Evolutionary conservation across 2,888 invertebrate genomes (phyloP), one percentile per base, ranked within the genome.

Genomic region (Furcula furcula): DNA sequence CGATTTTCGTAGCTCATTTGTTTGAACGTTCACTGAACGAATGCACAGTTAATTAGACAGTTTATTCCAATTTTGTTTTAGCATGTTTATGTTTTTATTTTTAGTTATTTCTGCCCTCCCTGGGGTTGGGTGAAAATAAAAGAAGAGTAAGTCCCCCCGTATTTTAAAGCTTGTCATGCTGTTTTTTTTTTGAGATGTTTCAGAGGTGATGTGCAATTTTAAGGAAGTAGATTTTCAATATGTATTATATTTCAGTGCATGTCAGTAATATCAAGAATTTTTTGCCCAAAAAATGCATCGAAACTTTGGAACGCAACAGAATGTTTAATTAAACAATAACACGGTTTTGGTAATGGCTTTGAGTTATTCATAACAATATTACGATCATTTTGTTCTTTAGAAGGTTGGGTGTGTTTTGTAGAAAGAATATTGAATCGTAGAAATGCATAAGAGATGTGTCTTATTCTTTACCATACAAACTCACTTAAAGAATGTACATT

Each of bases 71-170:
- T 65, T 68, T 66, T 64, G 60, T 69, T 69, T 65, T 65, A 75
- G 71, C 66, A 63, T 76, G 68, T 66, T 72, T 69, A 67, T 59
- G 56, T 62, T 60, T 73, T 76, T 76, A 70, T 76, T 86, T 85
- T 84, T 85, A 83, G 85, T 86, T 88, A 69, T 80, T 87, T 79
- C 81, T 69, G 65, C 69, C 80, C 76, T 72, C 65, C 65, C 73
- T 67, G 75, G 77, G 80, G 64, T 74, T 79, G 69, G 79, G 79
- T 80, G 80, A 68, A 73, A 81, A 68, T 77, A 78, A 79, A 63
- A 46, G 42, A 63, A 80, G 74, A 79, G 87, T 88, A 87, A 88
- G 87, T 87, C 67, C 57, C n/a, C 55, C 61, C 63, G 65, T 62
- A 57, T 64, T 72, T 67, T 70, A 67, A 55, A 61, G 67, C 81